Conservation (phyloP, 2,113 vertebrate species). For the Epinephelus fuscoguttatus region DNA sequence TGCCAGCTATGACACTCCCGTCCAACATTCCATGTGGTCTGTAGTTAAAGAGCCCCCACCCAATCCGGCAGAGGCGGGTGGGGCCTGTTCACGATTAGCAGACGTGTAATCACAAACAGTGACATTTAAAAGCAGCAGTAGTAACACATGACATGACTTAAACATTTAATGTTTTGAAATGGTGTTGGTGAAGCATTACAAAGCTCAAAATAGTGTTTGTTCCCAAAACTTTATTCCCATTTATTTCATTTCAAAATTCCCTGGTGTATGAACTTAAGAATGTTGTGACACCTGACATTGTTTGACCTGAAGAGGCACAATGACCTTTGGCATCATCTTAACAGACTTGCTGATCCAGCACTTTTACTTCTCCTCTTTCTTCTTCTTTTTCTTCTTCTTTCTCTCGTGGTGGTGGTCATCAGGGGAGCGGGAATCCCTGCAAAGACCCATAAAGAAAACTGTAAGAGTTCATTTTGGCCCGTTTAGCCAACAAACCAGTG, state of each 20-base stretch:
- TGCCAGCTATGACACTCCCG: conserved; percentile 49
- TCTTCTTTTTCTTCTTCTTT: conserved; percentile 87
- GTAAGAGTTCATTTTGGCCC: neutral
- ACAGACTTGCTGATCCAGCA: neutral
- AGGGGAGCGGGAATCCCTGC: conserved; percentile 86
- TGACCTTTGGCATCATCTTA: conserved; percentile 17
- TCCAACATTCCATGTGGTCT: conserved; percentile 60
- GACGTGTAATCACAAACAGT: neutral
- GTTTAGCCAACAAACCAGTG: neutral
- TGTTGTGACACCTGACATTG: rapidly evolving
- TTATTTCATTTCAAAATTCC: neutral
- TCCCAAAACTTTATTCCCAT: conserved; percentile 41
- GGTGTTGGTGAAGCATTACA: neutral
- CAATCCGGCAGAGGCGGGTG: neutral
- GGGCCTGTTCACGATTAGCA: neutral
- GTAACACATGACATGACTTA: neutral
- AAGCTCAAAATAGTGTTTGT: neutral
- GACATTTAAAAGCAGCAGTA: neutral
- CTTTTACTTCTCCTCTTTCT: conserved; percentile 59
- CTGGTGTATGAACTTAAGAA: neutral
- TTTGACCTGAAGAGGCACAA: neutral
- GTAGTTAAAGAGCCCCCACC: neutral
- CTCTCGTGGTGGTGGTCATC: conserved; percentile 86
- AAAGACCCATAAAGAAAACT: neutral
- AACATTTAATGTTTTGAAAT: neutral